These are phyloP conservation scores for Chionomys nivalis DNA, from an alignment of 2,113 vertebrate species.

Conservation along the genomic window DNA sequence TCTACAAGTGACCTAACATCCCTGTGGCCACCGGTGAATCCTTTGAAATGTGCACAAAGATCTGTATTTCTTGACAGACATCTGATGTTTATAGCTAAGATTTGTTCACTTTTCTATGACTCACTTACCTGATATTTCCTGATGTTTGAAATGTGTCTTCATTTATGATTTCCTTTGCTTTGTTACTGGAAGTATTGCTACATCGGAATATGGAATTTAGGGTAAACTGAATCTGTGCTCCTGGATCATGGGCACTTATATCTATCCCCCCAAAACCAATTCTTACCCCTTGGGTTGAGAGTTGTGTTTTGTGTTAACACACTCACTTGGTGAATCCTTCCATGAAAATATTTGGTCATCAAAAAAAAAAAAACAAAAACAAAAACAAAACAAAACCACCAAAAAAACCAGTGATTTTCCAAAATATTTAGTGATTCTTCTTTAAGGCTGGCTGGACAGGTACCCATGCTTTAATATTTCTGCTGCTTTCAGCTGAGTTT, in stretches of 20 bases:
- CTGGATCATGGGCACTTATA: background rate
- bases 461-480: background rate
- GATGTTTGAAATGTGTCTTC: background rate
- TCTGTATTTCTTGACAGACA: background rate
- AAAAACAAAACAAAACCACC: no score
- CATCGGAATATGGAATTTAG: background rate
- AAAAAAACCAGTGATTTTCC: background rate
- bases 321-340: background rate
- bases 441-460: background rate
- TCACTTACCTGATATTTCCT: background rate
- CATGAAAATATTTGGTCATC: background rate
- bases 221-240: background rate
- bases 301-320: background rate
- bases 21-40: background rate
- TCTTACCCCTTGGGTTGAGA: background rate
- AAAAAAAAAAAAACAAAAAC: background rate
- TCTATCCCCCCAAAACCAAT: no score
- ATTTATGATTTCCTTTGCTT: background rate
- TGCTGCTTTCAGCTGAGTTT: background rate
- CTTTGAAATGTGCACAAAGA: background rate
- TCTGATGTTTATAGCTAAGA: background rate
- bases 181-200: background rate
- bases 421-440: background rate
- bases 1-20: background rate
- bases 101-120: background rate